Evolutionary conservation across 2,888 invertebrate species (phyloP), one percentile per base, ranked within the genome.

Genomic region (Tholera decimalis): DNA sequence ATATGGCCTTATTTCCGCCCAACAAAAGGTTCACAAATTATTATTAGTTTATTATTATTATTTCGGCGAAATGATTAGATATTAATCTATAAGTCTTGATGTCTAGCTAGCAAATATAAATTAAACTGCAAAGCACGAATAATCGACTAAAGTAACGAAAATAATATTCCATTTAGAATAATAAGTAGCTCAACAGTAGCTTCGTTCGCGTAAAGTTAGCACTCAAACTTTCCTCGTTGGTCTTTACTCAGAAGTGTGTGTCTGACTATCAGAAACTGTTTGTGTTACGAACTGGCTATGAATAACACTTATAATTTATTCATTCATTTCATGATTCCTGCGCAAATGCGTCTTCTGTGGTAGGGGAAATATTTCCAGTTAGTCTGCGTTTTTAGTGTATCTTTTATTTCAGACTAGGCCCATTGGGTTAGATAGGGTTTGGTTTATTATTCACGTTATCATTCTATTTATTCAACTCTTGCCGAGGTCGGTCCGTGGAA

Each of bases 261-360:
- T 70, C 68, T 60, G 70, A 61, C 53, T 68, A 68, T 71, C 63
- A 57, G 56, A 70, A 53, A 70, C 24, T 63, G 55, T 71, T 69
- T 56, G 71, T 69, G 62, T 62, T 70, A 30, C 51, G 39, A 70
- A 56, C 55, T 55, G 54, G 35, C 44, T 62, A 46, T 60, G 54
- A 70, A 70, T 51, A 62, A 51, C 24, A 44, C 63, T 62, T 53
- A 33, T 68, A 56, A 69, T 51, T 70, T 70, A 62, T 70, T 62
- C 55, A 55, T 69, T 70, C 22, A 62, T 62, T 62, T 55, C 54
- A 56, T 56, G 62, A 56, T 62, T 44, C 26, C 33, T 13, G 15
- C 4, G n/a, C 39, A 58, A 53, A 53, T 43, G 35, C 22, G n/a
- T n/a, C n/a, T 49, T 46, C 41, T 37, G 53, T 54, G 20, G 11